A percentile compares a stretch with the other conserved stretches of the same genome.
These are phyloP conservation scores for Rutilus rutilus DNA, from an alignment of 2,113 vertebrate species.

Conservation along the genomic window DNA sequence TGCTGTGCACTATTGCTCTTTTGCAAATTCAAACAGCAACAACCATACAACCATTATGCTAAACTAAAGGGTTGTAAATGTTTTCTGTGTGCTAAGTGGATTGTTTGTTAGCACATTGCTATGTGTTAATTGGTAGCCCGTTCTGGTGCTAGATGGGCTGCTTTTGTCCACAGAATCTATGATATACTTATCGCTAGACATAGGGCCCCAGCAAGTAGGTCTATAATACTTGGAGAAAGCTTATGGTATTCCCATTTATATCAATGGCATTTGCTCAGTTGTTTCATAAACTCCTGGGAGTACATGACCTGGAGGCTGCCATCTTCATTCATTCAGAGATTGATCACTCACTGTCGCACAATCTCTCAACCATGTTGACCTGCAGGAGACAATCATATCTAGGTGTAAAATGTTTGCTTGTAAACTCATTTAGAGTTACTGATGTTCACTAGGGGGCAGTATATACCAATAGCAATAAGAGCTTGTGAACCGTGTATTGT, in stretches of 20 bases:
- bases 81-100: too few species aligned
- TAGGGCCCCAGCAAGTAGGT: not conserved
- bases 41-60: not conserved
- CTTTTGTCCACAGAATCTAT: not conserved
- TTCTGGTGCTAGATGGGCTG: not conserved
- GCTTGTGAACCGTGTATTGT: not conserved
- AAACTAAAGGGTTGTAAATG: not conserved
- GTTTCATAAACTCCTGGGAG: not conserved
- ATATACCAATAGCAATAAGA: not conserved
- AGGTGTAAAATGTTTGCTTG: not conserved
- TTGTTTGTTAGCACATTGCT: not conserved
- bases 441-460: constrained; percentile 17
- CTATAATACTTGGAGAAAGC: not conserved
- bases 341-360: not conserved
- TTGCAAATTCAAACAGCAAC: not conserved
- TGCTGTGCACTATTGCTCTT: not conserved
- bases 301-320: not conserved
- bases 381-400: not conserved
- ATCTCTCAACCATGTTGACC: not conserved
- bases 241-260: not conserved
- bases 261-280: not conserved
- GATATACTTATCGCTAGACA: not conserved
- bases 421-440: not conserved
- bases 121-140: too few species aligned
- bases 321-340: not conserved